A percentile compares a stretch with the other conserved stretches of the same genome.
phyloP scores from a whole-genome alignment of 2,888 invertebrate species.

The Acrobasis repandana region DNA sequence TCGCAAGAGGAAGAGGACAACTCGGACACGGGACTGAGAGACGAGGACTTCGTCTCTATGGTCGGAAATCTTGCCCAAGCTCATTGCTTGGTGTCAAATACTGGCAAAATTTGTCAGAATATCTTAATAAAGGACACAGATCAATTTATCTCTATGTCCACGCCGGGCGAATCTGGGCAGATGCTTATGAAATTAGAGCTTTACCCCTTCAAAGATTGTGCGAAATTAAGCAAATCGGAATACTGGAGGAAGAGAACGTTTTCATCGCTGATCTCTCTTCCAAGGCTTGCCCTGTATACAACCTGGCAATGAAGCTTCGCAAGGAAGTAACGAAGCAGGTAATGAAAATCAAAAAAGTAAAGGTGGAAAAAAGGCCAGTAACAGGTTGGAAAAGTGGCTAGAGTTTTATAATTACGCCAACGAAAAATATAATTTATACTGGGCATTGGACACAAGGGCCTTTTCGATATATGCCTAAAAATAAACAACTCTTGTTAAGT shows the following conservation, averaged over 20 bases:
- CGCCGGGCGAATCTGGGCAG: constrained; percentile 31
- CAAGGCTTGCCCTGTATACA: too few relatives aligned
- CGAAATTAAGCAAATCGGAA: constrained; percentile 19
- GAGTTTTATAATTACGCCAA: constrained; percentile 17
- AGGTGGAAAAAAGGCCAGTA: constrained; percentile 14
- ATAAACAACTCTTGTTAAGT: too few relatives aligned
- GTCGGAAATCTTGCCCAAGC: constrained; percentile 27
- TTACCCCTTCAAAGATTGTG: constrained; percentile 26
- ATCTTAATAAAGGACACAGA: constrained; percentile 28
- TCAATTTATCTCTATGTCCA: constrained; percentile 27
- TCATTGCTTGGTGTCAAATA: constrained; percentile 27
- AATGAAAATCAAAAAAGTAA: too few relatives aligned
- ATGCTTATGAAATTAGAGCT: constrained; percentile 31
- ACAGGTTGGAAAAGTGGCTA: constrained; percentile 21
- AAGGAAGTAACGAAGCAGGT: too few relatives aligned
- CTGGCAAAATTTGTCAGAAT: constrained; percentile 29
- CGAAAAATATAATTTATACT: constrained; percentile 17
- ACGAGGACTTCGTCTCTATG: constrained; percentile 25
- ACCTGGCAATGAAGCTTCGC: too few relatives aligned
- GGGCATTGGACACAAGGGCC: constrained; percentile 18
- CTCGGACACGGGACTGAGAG: constrained; percentile 6
- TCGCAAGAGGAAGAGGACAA: too few relatives aligned
- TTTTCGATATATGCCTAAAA: constrained; percentile 4
- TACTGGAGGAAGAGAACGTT: constrained; percentile 5
- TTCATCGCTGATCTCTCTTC: constrained; percentile 10